These are phyloP conservation scores for Drosophila murphyi DNA, from an alignment of 1,140 invertebrate genomes.

Conservation along the genomic window DNA sequence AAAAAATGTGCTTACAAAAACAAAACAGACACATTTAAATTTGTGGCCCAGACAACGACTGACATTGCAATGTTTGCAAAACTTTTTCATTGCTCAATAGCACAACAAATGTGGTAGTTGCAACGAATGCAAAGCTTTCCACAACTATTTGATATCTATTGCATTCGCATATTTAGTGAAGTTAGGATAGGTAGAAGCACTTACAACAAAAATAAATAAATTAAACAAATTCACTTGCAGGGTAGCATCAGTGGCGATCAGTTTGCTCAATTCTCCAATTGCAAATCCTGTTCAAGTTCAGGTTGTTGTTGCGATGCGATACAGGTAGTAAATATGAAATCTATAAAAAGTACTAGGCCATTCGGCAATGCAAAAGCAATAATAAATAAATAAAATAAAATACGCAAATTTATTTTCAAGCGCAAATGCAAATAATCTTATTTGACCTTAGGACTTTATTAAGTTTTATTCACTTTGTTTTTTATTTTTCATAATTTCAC, in stretches of 20 bases:
- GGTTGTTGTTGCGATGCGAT: not conserved
- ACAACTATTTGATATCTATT: not conserved
- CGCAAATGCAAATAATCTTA: not conserved
- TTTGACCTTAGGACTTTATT: constrained; percentile 1
- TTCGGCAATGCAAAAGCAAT: not conserved
- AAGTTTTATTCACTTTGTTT: not conserved
- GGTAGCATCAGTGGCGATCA: not conserved
- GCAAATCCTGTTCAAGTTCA: constrained; percentile 17
- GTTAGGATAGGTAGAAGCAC: no score
- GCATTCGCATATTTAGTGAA: no score
- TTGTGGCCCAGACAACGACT: constrained; percentile 35
- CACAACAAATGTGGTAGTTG: not conserved
- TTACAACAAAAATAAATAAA: no score
- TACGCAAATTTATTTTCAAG: not conserved
- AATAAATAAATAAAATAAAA: not conserved
- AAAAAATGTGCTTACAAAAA: constrained; percentile 39
- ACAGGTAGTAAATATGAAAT: constrained; percentile 32
- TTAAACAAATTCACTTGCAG: not conserved
- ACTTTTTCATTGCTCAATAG: not conserved
- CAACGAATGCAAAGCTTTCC: not conserved
- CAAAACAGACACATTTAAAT: constrained; percentile 38
- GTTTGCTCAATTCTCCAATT: not conserved
- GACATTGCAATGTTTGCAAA: constrained; percentile 15
- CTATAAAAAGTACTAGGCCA: not conserved
- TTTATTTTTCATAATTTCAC: not conserved